Conservation (phyloP, 2,113 vertebrate species). For the Toxotes chatareus region DNA sequence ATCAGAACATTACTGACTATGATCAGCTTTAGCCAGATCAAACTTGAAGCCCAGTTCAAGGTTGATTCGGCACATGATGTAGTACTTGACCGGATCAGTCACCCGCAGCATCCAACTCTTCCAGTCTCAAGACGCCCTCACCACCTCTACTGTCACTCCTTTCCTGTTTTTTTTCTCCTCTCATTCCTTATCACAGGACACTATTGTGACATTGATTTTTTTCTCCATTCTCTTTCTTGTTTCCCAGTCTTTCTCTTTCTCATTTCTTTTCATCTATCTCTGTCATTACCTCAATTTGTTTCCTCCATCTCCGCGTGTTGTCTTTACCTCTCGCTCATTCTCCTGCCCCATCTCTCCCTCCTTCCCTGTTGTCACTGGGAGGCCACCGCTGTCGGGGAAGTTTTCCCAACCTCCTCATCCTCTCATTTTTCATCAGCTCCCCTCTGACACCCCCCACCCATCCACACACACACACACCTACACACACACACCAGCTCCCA, state of each 20-base stretch:
- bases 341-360: slow-evolving; percentile 48
- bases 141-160: not conserved
- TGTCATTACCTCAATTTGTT: slow-evolving; percentile 74
- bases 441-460: not conserved
- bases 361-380: slow-evolving; percentile 67
- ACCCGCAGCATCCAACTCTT: slow-evolving; percentile 1
- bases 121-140: slow-evolving; percentile 8
- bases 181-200: slow-evolving; percentile 37
- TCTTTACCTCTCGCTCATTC: slow-evolving; percentile 67
- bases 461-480: slow-evolving; percentile 55
- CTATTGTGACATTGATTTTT: slow-evolving; percentile 57
- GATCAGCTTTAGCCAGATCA: not conserved
- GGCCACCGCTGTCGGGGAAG: slow-evolving; percentile 72
- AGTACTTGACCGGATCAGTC: slow-evolving; percentile 1
- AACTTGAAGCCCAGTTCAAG: slow-evolving; percentile 23
- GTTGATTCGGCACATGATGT: slow-evolving; percentile 19
- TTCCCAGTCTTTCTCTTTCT: slow-evolving; percentile 51
- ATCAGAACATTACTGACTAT: not conserved
- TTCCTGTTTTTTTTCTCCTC: not conserved
- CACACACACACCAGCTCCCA: slow-evolving; percentile 21
- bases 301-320: slow-evolving; percentile 54
- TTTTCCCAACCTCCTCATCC: slow-evolving; percentile 80
- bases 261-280: slow-evolving; percentile 76
- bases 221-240: slow-evolving; percentile 5
- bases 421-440: slow-evolving; percentile 82